Conservation (phyloP, 2,797 vertebrate genomes). For the Florisuga fusca region DNA sequence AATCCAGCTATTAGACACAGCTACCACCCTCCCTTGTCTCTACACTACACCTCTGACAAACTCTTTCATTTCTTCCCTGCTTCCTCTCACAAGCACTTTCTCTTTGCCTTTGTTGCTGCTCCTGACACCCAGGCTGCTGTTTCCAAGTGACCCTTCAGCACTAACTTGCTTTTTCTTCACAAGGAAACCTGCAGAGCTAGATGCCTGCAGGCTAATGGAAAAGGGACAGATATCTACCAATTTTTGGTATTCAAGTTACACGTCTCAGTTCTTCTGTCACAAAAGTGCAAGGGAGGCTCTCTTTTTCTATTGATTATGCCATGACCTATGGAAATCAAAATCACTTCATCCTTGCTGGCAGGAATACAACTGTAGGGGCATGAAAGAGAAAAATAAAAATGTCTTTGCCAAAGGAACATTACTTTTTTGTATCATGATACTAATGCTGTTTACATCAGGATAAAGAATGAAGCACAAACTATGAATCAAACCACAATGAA, state of each 20-base stretch:
- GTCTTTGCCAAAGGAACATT: not conserved
- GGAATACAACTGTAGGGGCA: not conserved
- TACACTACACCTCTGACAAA: not conserved
- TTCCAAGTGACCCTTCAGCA: not conserved
- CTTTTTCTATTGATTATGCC: not conserved
- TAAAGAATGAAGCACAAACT: not conserved
- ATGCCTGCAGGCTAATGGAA: not conserved
- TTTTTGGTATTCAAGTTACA: not conserved
- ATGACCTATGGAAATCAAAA: not conserved
- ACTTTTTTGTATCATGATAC: not conserved
- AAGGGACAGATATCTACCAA: rapidly evolving
- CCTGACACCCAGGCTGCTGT: not conserved
- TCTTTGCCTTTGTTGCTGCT: not conserved
- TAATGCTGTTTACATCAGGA: not conserved
- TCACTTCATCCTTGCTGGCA: not conserved
- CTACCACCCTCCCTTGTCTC: not conserved
- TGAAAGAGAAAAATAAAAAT: not conserved
- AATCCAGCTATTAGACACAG: not conserved
- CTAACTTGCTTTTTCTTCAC: not conserved
- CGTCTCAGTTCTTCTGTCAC: not conserved
- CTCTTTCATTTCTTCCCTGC: not conserved
- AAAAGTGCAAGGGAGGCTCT: not conserved
- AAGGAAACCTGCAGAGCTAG: not conserved
- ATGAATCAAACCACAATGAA: not conserved
- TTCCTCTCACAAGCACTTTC: not conserved